These are phyloP conservation scores for Acestrorhynchus altus DNA, from an alignment of 2,797 vertebrate species.

Conservation along the genomic window DNA sequence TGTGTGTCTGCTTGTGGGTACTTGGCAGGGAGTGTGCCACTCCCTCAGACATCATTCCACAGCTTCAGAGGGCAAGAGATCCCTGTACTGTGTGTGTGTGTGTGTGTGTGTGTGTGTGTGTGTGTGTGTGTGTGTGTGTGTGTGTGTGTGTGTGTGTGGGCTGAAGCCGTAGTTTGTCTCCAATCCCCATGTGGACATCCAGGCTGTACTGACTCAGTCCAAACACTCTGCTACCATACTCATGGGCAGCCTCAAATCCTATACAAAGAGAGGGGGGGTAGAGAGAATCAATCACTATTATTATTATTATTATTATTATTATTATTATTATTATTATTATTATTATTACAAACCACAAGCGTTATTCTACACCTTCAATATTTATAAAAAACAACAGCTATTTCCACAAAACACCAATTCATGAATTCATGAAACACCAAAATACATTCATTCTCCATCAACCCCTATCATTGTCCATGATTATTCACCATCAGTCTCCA, in stretches of 20 bases:
- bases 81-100: background rate
- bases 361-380: too few species aligned
- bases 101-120: background rate
- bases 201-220: slow-evolving; percentile 25
- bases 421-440: too few species aligned
- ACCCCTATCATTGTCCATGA: too few species aligned
- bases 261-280: background rate
- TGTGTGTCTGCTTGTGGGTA: slow-evolving; percentile 18
- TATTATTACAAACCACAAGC: too few species aligned
- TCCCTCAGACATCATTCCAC: slow-evolving; percentile 44
- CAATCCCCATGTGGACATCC: slow-evolving; percentile 2
- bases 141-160: background rate
- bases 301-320: too few species aligned
- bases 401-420: too few species aligned
- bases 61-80: slow-evolving; percentile 27
- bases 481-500: background rate
- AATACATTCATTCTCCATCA: too few species aligned
- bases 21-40: slow-evolving; percentile 26
- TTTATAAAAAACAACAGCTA: too few species aligned
- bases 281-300: too few species aligned
- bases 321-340: too few species aligned
- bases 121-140: background rate
- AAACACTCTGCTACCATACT: slow-evolving; percentile 14
- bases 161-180: slow-evolving; percentile 9
- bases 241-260: background rate